Base-by-base conservation (phyloP, 2,113 vertebrate species). In the Vulpes ferrilata region DNA sequence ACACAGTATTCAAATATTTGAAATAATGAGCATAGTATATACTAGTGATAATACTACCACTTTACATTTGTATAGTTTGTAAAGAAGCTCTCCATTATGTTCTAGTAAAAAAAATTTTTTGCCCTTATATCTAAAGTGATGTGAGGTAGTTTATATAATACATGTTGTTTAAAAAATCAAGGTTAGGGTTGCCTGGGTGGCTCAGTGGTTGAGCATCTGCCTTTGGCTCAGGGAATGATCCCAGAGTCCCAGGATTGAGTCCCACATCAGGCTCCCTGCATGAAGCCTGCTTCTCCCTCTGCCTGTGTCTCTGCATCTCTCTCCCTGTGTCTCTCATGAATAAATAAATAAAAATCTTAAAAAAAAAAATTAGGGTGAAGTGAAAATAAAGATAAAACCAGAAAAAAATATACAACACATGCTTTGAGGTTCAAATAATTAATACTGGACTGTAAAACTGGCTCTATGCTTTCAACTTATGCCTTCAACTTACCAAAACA, bases 351-450 rank as follows among this genome's bases (percentile, higher is more conserved):
- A 43, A 43, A 43, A 43, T 43, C 6, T 43, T 43, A 7, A 43
- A 43, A 11, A 3, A 3, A 43, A 65, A 38, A 78, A n/a, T 57
- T 60, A 79, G 32, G 20, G 13, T 86, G 12, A 95, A 74, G 80
- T 67, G 27, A 90, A 84, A 38, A 60, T 53, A 53, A 74, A 86
- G 81, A 87, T 79, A 78, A 67, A 95, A 65, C 38, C 35, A 51
- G 67, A 76, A 67, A 73, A 89, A 67, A 32, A 82, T 57, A 91
- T 15, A 69, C 17, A 69, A 57, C 23, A 78, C 35, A n/a, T 60
- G 81, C 65, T 76, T 71, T 55, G 10, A 71, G 25, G 13, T 92
- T 95, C 73, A 80, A 48, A 62, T 67, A 91, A 86, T 86, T 95
- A 86, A 12, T 69, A 79, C 35, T 17, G 38, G 64, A 80, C 55